phyloP scores from a whole-genome alignment of 1,140 invertebrate species.

The Callitettix versicolor region DNA sequence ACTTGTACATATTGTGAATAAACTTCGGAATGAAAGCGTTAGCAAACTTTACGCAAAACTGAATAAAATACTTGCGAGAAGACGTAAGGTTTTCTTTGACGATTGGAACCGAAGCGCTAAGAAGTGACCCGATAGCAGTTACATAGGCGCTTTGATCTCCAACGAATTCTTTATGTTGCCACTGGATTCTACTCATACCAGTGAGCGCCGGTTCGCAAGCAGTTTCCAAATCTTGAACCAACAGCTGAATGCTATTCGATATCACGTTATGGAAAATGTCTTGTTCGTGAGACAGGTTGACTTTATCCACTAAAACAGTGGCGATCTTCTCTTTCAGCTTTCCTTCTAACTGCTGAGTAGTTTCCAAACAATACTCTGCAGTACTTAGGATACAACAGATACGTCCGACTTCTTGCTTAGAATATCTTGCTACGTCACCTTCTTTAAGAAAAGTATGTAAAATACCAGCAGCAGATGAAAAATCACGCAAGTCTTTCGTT shows the following conservation, averaged over 20 bases:
- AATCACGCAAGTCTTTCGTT: conserved; percentile 25
- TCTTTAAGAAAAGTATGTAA: conserved; percentile 83
- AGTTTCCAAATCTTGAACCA: conserved; percentile 91
- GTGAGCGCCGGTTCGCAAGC: conserved; percentile 86
- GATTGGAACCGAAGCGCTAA: conserved; percentile 79
- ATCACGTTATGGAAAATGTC: conserved; percentile 91
- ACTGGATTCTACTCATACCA: conserved; percentile 89
- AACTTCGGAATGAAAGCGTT: conserved; percentile 94
- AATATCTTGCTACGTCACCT: conserved; percentile 70
- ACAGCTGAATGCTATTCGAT: conserved; percentile 78
- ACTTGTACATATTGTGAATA: conserved; percentile 86
- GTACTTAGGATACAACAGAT: conserved; percentile 93
- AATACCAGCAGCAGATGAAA: conserved; percentile 49
- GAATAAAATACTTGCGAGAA: conserved; percentile 95
- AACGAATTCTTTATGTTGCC: conserved; percentile 84
- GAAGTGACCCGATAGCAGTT: conserved; percentile 74
- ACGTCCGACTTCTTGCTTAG: conserved; percentile 74
- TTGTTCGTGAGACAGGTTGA: conserved; percentile 84
- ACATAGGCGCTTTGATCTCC: conserved; percentile 96
- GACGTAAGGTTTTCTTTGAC: conserved; percentile 87
- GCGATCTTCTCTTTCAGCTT: conserved; percentile 92
- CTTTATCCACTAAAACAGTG: conserved; percentile 55
- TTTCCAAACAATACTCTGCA: conserved; percentile 97
- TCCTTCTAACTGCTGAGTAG: conserved; percentile 89
- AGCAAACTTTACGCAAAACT: conserved; percentile 77